Evolutionary conservation across 2,797 vertebrate species (phyloP), one percentile per base, ranked within the genome.

Genomic region (Cyclopterus lumpus): DNA sequence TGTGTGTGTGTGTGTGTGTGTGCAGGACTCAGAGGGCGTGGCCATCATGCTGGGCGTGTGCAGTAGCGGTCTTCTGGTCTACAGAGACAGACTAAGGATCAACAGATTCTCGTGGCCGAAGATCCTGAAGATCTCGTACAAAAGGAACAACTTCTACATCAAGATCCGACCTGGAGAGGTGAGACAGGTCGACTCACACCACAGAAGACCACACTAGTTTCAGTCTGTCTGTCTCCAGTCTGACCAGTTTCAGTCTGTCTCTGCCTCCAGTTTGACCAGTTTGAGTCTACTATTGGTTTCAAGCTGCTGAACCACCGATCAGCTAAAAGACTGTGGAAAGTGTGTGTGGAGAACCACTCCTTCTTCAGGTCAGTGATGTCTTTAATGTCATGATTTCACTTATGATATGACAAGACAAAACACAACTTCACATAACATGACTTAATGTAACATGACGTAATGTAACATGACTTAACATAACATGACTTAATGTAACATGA

Each of bases 61-160:
- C 93, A 96, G 96, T n/a, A 98, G 97, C 53, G 98, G 98, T 12
- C 94, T 99, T 9, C 92, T 99, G 79, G 97, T 99, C 90, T 99
- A 99, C 87, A 95, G 97, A 30, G 97, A 99, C 87, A 88, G 97
- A 55, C 94, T 99, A 57, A 95, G 98, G 84, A 99, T 99, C 94
- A 99, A 99, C 79, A 95, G 98, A 67, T 99, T 99, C 88, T 97
- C 97, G 4, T 99, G 98, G 98, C 96, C 98, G 8, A 98, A 99
- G 88, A 97, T 99, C 87, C 93, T 99, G 73, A 99, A 99, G 94
- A 97, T 99, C 92, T 99, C 98, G 0, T 99, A 99, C 92, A 99
- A 99, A 90, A 95, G 98, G 73, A 99, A 98, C 91, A 99, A 99
- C 89, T 99, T 99, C 92, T 99, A 99, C 94, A 97, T 99, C 88